Evolutionary conservation across 2,113 vertebrate genomes (phyloP).

Genomic region (Melanerpes formicivorus): DNA sequence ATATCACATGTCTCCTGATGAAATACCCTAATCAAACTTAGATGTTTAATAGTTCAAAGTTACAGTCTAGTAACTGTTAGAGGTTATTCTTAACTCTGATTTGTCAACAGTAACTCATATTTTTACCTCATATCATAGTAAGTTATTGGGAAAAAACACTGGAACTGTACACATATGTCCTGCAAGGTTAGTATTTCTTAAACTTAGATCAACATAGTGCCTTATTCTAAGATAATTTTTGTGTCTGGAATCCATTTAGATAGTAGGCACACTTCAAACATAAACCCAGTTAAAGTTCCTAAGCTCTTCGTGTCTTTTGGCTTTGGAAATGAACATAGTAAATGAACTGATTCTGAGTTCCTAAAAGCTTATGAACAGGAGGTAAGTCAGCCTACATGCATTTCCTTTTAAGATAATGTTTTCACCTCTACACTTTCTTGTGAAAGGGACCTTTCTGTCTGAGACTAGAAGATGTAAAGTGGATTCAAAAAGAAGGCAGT

Average conservation of each 20-base stretch:
- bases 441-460: neutral
- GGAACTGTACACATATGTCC: neutral
- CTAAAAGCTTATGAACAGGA: neutral
- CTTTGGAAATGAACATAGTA: neutral
- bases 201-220: neutral
- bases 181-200: neutral
- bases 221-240: neutral
- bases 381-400: neutral
- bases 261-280: neutral
- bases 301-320: neutral
- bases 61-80: neutral
- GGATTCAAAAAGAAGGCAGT: neutral
- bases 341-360: neutral
- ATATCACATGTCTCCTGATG: neutral
- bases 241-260: slow-evolving; percentile 9
- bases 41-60: neutral
- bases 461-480: neutral
- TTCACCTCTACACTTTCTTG: neutral
- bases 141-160: neutral
- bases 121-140: neutral
- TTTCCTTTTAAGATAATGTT: neutral
- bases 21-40: neutral
- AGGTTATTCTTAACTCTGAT: neutral
- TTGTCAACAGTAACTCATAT: neutral
- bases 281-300: neutral